Evolutionary conservation across 2,888 invertebrate genomes (phyloP).

Genomic region (Stenolophus ochropezus): DNA sequence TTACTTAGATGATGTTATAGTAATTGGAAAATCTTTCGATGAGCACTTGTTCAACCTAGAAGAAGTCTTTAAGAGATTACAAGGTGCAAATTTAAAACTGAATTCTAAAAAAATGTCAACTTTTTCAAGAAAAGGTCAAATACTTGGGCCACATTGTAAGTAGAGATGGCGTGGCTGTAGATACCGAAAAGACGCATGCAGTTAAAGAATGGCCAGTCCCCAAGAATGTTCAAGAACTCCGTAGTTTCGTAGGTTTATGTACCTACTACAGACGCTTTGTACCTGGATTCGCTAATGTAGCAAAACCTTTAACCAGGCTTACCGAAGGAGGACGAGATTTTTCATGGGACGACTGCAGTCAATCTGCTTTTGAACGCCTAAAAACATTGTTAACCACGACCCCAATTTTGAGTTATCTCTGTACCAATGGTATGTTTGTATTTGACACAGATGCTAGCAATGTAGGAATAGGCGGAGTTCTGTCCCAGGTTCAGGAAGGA

Average conservation of each 20-base stretch:
- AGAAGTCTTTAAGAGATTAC: too few relatives aligned
- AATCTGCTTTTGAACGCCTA: background rate
- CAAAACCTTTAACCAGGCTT: too few relatives aligned
- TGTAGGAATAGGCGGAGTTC: too few relatives aligned
- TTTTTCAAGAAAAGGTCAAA: background rate
- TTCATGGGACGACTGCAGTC: too few relatives aligned
- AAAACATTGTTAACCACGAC: background rate
- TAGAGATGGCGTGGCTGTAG: background rate
- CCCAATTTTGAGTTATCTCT: background rate
- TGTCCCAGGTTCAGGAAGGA: constrained; percentile 37
- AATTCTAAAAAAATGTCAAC: background rate
- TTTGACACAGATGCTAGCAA: too few relatives aligned
- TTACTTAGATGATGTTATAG: too few relatives aligned
- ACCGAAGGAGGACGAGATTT: background rate
- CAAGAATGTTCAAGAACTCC: background rate
- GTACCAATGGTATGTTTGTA: background rate
- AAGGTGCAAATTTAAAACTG: background rate
- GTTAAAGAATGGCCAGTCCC: too few relatives aligned
- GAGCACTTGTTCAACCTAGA: too few relatives aligned
- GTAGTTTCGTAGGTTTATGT: background rate
- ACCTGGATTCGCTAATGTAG: background rate
- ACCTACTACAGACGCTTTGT: background rate
- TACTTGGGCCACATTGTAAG: background rate
- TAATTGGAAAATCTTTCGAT: too few relatives aligned
- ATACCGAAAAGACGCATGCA: too few relatives aligned